Base-by-base conservation (phyloP, 2,888 invertebrate species). In the Biston betularia region DNA sequence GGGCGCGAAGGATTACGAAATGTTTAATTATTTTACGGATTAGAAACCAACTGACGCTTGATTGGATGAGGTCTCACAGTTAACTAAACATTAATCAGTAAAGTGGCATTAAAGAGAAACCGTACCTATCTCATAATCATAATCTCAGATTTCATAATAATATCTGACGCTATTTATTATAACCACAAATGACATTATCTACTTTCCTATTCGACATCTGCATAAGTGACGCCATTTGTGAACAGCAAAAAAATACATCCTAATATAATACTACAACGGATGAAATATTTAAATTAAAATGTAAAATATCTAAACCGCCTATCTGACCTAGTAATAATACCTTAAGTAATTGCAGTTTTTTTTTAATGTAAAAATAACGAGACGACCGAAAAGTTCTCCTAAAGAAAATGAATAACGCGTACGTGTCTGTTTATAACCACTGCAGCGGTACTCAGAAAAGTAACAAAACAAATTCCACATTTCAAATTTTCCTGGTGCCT, bases 21-120 rank as follows among this genome's bases (percentile, higher is more conserved):
- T 45, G n/a, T 34, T 50, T 44, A 53, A 61, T 61, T 46, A 61
- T 52, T 53, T 45, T 15, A 35, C 52, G 35, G 52, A 61, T 61
- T 50, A 58, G 57, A 58, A 58, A 58, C 46, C 24, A 58, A 52
- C 42, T 12, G 53, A 53, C 4, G 12, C 42, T 54, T 54, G 24
- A 54, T 54, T 54, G 24, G 57, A 38, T 57, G 38, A 15, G 24
- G 33, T 56, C 56, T 45, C 34, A 14, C 7, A 35, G 56, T 35
- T 56, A 14, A 45, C 14, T 34, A 45, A 35, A 56, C 34, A 46
- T 45, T 35, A 56, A 56, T 56, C 35, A 53, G 40, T 1, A 35
- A 52, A 52, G 35, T 8, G 7, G 35, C 35, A 14, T 34, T 52
- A n/a, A 52, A 54, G 40, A 54, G 54, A 54, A 54, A 44, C 42